These are phyloP conservation scores for Ctenopoma multispine DNA, from an alignment of 2,797 vertebrate species.

Conservation along the genomic window DNA sequence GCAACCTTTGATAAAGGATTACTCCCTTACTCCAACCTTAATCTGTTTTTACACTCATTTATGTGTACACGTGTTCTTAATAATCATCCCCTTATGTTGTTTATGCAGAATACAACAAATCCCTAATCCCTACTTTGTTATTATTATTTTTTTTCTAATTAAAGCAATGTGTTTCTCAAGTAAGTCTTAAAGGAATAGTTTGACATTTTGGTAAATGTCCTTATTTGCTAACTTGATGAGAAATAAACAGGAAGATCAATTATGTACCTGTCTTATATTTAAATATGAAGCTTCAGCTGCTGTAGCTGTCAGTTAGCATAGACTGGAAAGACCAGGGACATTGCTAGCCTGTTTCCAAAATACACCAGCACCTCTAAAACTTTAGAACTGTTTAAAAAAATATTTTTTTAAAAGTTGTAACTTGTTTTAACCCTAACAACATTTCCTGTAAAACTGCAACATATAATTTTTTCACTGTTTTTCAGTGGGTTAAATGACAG, in stretches of 20 bases:
- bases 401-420: too few relatives aligned
- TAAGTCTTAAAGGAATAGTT: conserved; percentile 37
- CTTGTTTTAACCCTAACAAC: too few relatives aligned
- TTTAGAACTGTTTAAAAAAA: conserved; percentile 6
- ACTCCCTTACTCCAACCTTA: conserved; percentile 17
- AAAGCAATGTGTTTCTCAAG: conserved; percentile 55
- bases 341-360: background rate
- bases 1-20: conserved; percentile 40
- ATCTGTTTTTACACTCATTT: conserved; percentile 36
- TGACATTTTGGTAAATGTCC: background rate
- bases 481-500: too few relatives aligned
- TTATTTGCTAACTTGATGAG: background rate
- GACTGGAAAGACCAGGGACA: conserved; percentile 4
- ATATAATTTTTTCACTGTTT: too few relatives aligned
- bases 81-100: conserved; percentile 31
- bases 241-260: background rate
- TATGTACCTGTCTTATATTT: background rate
- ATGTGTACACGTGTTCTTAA: conserved; percentile 22
- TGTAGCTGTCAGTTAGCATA: background rate
- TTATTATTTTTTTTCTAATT: conserved; percentile 31
- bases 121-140: conserved; percentile 21
- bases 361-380: background rate
- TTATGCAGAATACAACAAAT: conserved; percentile 37
- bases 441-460: too few relatives aligned
- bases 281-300: background rate